phyloP scores from a whole-genome alignment of 2,113 vertebrate species.

The Willisornis vidua region DNA sequence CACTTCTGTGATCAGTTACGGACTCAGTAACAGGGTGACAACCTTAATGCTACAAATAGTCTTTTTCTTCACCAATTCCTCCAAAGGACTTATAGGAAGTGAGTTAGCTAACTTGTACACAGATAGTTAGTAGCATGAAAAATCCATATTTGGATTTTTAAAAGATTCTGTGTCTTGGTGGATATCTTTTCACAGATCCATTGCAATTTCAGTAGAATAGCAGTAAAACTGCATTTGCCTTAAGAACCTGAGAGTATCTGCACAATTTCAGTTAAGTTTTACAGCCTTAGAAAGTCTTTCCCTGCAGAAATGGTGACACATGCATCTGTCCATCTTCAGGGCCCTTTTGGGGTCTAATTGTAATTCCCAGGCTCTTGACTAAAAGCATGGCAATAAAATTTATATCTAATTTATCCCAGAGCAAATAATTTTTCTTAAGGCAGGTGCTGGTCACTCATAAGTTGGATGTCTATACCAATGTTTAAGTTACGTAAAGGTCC shows the following conservation, averaged over 20 bases:
- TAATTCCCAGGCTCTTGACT: neutral
- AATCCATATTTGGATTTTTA: neutral
- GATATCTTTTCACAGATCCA: neutral
- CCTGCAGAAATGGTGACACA: neutral
- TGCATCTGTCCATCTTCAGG: neutral
- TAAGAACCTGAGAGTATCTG: neutral
- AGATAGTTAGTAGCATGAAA: neutral
- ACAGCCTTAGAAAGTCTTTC: neutral
- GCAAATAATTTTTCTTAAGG: neutral
- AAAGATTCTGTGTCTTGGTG: neutral
- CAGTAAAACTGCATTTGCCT: neutral
- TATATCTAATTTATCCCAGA: neutral
- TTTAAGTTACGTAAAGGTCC: neutral
- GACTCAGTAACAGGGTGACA: neutral
- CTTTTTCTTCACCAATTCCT: accelerated
- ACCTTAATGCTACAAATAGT: accelerated
- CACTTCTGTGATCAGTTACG: neutral
- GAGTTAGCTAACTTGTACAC: neutral
- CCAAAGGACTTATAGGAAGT: neutral
- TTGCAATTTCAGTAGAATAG: neutral
- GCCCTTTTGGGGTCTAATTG: neutral
- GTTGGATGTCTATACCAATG: neutral
- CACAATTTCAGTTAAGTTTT: neutral
- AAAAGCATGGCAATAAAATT: neutral
- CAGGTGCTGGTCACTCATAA: neutral